phyloP scores from a whole-genome alignment of 2,113 vertebrate genomes.

The Struthidea cinerea region DNA sequence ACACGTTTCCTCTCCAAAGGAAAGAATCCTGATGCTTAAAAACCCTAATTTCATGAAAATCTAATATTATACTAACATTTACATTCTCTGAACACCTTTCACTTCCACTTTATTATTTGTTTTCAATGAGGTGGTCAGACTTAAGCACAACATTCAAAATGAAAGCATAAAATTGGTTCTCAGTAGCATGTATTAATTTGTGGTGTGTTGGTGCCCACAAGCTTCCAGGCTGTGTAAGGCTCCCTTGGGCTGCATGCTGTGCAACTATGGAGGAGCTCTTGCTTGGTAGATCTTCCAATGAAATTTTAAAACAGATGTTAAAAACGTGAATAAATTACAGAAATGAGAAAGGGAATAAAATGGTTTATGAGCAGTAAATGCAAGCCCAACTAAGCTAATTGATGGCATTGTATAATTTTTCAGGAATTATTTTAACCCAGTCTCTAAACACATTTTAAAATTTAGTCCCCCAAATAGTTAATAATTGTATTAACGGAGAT shows the following conservation, averaged over 20 bases:
- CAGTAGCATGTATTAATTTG: not conserved
- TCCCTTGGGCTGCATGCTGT: not conserved
- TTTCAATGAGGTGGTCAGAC: not conserved
- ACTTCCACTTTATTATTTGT: not conserved
- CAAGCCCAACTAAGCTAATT: not conserved
- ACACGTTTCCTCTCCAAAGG: not conserved
- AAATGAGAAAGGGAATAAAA: not conserved
- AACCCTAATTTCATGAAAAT: not conserved
- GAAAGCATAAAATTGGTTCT: not conserved
- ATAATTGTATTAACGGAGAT: not conserved
- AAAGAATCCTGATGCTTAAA: not conserved
- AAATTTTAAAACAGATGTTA: conserved; percentile 22
- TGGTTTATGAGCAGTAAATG: not conserved
- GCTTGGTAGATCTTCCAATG: not conserved
- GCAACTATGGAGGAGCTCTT: not conserved
- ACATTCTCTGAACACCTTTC: not conserved
- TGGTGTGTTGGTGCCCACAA: not conserved
- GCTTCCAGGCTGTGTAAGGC: not conserved
- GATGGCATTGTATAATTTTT: not conserved
- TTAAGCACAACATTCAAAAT: not conserved
- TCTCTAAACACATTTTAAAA: not conserved
- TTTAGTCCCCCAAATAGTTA: not conserved
- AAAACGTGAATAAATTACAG: conserved; percentile 7
- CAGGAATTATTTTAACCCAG: not conserved
- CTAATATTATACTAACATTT: not conserved